Conservation (phyloP, 2,888 invertebrate species). For the Tinea pellionella region DNA sequence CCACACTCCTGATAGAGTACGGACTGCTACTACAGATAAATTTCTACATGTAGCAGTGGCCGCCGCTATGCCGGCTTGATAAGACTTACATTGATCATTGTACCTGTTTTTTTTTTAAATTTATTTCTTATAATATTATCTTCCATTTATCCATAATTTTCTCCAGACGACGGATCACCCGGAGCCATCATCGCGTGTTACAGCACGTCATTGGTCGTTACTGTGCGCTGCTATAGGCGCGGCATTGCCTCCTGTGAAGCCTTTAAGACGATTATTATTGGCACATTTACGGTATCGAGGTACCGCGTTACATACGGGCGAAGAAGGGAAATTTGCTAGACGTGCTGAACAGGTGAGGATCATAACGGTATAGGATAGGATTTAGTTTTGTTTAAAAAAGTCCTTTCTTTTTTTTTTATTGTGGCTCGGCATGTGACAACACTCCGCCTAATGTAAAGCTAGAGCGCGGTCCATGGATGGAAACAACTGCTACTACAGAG, state of each 20-base stretch:
- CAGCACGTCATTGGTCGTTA: conserved; percentile 92
- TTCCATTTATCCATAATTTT: not conserved
- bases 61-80: no score
- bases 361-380: not conserved
- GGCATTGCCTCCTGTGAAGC: conserved; percentile 87
- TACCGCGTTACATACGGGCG: conserved; percentile 84
- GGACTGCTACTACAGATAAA: no score
- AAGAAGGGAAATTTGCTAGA: conserved; percentile 94
- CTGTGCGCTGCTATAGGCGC: conserved; percentile 72
- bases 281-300: conserved; percentile 91
- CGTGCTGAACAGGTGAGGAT: conserved; percentile 84
- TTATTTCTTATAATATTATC: no score
- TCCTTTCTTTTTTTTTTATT: not conserved
- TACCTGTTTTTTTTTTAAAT: no score
- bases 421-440: no score
- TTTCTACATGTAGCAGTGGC: no score
- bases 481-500: no score
- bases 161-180: conserved; percentile 87
- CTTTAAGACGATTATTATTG: conserved; percentile 86
- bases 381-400: no score
- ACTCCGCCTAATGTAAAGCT: no score
- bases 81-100: no score
- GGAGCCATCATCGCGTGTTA: conserved; percentile 88
- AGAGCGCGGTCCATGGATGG: no score
- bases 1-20: no score